These are phyloP conservation scores for Chaitophorus viminalis DNA, from an alignment of 2,888 invertebrate species.

Conservation along the genomic window DNA sequence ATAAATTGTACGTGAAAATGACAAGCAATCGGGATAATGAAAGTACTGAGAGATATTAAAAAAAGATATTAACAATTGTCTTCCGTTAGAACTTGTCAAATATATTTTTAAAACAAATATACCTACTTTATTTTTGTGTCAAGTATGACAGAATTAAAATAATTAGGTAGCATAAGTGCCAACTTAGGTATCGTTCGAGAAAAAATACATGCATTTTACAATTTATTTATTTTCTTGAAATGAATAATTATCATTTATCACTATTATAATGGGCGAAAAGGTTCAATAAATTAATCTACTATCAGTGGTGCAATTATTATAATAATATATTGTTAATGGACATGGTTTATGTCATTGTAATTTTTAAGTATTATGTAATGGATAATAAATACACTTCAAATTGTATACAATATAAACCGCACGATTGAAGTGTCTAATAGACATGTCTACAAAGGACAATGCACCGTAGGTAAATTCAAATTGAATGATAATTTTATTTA, in stretches of 20 bases:
- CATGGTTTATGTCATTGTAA: background rate
- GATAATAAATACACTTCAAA: background rate
- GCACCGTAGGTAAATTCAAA: background rate
- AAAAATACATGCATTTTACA: too few relatives aligned
- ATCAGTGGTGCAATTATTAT: too few relatives aligned
- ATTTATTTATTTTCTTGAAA: too few relatives aligned
- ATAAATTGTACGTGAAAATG: slow-evolving; percentile 16
- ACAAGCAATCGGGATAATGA: background rate
- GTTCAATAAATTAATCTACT: too few relatives aligned
- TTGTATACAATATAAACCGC: background rate
- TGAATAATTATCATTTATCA: too few relatives aligned
- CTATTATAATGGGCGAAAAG: too few relatives aligned
- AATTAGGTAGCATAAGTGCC: background rate
- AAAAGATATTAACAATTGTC: slow-evolving; percentile 8
- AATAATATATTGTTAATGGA: background rate
- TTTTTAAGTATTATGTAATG: too few relatives aligned
- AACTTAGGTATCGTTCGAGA: background rate
- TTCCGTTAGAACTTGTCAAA: slow-evolving; percentile 7
- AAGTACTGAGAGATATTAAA: too few relatives aligned
- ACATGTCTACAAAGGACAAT: too few relatives aligned
- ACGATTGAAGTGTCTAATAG: too few relatives aligned
- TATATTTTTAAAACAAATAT: background rate
- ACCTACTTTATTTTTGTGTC: slow-evolving; percentile 19
- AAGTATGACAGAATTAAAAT: background rate
- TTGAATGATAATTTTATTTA: background rate